Percentiles rank a stretch among this genome's conserved stretches.
phyloP scores from a whole-genome alignment of 2,888 invertebrate species.

The Rhabditoides inermis region DNA sequence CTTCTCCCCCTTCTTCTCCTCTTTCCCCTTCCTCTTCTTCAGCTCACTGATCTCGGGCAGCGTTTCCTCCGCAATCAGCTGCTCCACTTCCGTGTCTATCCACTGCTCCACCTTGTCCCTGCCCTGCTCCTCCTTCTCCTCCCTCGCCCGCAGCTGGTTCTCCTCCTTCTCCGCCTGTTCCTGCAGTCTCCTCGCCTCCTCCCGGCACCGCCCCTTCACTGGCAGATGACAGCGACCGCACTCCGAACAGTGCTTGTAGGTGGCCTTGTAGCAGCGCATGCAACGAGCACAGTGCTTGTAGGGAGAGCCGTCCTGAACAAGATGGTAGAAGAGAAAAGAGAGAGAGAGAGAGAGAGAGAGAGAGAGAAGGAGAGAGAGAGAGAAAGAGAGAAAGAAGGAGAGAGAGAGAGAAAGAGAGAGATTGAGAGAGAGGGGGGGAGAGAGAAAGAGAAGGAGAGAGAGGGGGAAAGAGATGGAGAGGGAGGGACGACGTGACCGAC shows the following conservation, averaged over 20 bases:
- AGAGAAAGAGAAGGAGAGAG: neutral
- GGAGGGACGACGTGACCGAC: slow-evolving; percentile 13
- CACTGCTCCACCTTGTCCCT: too few relatives aligned
- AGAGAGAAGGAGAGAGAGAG: neutral
- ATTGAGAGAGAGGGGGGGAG: too few relatives aligned
- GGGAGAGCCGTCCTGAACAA: too few relatives aligned
- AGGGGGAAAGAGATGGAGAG: too few relatives aligned
- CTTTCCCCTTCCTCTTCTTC: too few relatives aligned
- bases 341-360: neutral
- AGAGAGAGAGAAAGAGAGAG: too few relatives aligned
- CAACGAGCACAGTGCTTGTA: slow-evolving; percentile 39
- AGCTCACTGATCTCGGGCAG: too few relatives aligned
- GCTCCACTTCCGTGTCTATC: too few relatives aligned
- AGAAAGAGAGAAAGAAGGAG: neutral
- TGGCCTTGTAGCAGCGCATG: slow-evolving; percentile 36
- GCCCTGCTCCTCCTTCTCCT: neutral
- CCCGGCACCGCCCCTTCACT: slow-evolving; percentile 14
- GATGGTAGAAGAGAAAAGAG: neutral
- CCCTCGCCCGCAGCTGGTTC: neutral
- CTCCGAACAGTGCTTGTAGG: slow-evolving; percentile 33
- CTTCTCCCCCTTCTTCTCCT: too few relatives aligned
- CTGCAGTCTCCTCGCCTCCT: neutral
- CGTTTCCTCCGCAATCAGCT: too few relatives aligned
- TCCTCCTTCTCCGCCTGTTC: neutral
- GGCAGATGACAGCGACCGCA: slow-evolving; percentile 38